These are phyloP conservation scores for Sebastiscus albofasciatus DNA, from an alignment of 2,797 vertebrate species.

Conservation along the genomic window DNA sequence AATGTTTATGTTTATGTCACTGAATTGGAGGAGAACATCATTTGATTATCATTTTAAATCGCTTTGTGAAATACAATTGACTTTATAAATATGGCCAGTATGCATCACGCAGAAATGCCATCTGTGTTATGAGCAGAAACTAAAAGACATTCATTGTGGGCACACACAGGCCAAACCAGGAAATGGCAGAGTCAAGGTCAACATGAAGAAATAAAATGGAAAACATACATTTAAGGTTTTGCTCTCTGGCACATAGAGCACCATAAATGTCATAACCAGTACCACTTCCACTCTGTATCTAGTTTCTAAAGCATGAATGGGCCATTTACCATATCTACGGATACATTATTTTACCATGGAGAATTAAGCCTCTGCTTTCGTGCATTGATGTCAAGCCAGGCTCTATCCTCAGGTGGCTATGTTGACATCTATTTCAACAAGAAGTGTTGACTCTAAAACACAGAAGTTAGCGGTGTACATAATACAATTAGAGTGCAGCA, in stretches of 20 bases:
- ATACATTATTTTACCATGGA: constrained; percentile 6
- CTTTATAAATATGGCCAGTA: not conserved
- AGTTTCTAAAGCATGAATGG: constrained; percentile 22
- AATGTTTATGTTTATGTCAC: not conserved
- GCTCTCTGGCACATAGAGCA: not conserved
- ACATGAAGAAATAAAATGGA: not conserved
- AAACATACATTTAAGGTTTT: not conserved
- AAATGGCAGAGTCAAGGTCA: constrained; percentile 36
- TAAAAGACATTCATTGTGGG: constrained; percentile 21
- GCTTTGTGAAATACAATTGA: not conserved
- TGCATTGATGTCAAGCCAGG: constrained; percentile 7
- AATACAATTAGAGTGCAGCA: constrained; percentile 39
- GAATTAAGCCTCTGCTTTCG: constrained; percentile 10
- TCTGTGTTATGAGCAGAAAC: constrained; percentile 8
- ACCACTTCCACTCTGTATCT: not conserved
- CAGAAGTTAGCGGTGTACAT: constrained; percentile 24
- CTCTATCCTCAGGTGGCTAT: constrained; percentile 8
- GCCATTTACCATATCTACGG: constrained; percentile 18
- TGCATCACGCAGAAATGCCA: not conserved
- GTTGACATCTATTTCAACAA: constrained; percentile 34
- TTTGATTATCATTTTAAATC: not conserved
- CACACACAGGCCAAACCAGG: not conserved
- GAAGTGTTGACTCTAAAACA: constrained; percentile 8
- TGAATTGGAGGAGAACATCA: not conserved
- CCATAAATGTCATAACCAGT: not conserved